Conservation (phyloP, 1,140 invertebrate genomes). For the Heliconius hermathena region DNA sequence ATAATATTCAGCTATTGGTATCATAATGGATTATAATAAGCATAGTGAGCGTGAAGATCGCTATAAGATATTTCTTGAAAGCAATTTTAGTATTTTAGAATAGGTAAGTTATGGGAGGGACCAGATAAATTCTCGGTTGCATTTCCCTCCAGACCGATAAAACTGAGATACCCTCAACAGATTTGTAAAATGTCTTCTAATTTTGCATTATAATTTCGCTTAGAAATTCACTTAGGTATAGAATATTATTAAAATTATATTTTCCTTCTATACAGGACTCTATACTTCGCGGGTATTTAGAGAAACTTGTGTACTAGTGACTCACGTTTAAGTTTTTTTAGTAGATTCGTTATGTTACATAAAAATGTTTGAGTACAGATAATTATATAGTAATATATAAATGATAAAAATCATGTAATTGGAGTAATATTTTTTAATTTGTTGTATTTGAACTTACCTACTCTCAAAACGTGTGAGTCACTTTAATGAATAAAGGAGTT, state of each 20-base stretch:
- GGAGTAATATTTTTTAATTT: background rate
- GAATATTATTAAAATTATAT: constrained; percentile 17
- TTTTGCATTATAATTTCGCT: constrained; percentile 33
- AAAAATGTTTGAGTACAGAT: background rate
- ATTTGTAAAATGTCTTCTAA: constrained; percentile 49
- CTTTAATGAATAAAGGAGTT: background rate
- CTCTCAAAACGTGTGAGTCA: background rate
- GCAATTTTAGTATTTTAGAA: constrained; percentile 80
- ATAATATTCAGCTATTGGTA: constrained; percentile 73
- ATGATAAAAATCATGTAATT: background rate
- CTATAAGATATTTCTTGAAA: constrained; percentile 73
- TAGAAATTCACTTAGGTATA: constrained; percentile 19
- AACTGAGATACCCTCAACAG: constrained; percentile 53
- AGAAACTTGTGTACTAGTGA: background rate
- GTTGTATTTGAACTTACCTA: background rate
- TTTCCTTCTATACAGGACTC: background rate
- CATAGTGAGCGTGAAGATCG: constrained; percentile 76
- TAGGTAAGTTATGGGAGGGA: constrained; percentile 76
- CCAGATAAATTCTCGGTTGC: constrained; percentile 73
- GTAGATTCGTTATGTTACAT: background rate
- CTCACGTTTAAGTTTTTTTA: background rate
- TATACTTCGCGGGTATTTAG: background rate
- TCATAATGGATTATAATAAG: constrained; percentile 79
- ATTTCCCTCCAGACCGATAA: constrained; percentile 66
- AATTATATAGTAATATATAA: background rate